Evolutionary conservation across 2,888 invertebrate species (phyloP), one percentile per base, ranked within the genome.

Genomic region (Thelaira solivaga): DNA sequence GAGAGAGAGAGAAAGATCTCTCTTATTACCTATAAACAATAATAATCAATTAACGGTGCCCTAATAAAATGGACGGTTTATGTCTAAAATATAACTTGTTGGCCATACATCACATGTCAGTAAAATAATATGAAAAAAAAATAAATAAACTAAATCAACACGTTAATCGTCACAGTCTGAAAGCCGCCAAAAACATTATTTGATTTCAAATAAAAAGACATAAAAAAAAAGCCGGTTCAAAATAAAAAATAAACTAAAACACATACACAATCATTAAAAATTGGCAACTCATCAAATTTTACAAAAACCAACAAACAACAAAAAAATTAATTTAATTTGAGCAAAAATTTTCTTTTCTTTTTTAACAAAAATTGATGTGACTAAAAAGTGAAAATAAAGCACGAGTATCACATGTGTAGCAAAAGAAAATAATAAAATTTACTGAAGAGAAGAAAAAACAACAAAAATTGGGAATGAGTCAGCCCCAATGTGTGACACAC

Each of bases 301-400:
- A 11, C 3, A 18, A 18, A 43, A 41, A 55, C 53, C 39, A 51
- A 24, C 22, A 61, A 45, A 10, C 41, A 62, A 55, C 49, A 61
- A 71, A 74, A 47, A 20, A 18, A 29, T 18, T 59, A 73, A 73
- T 8, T 36, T 24, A 47, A 59, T 53, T 47, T 65, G 10, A 10
- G 26, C 8, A 22, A 45, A 68, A 77, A 57, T 49, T 8, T 7
- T 39, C 24, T 55, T n/a, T n/a, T n/a, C 16, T 64, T 55, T 64
- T 61, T 10, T 24, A 39, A 64, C 41, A 18, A 61, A 53, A 67
- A 62, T 49, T 26, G 68, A 57, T 77, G 55, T 36, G 49, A 62
- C 67, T 57, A 73, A 72, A 77, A 77, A 77, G 57, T 68, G 62
- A 68, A 73, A 73, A 72, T 51, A 72, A 72, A 7, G 62, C 72